A percentile compares a stretch with the other conserved stretches of the same genome.
phyloP scores from a whole-genome alignment of 2,113 vertebrate genomes.

The Aspiorhynchus laticeps region DNA sequence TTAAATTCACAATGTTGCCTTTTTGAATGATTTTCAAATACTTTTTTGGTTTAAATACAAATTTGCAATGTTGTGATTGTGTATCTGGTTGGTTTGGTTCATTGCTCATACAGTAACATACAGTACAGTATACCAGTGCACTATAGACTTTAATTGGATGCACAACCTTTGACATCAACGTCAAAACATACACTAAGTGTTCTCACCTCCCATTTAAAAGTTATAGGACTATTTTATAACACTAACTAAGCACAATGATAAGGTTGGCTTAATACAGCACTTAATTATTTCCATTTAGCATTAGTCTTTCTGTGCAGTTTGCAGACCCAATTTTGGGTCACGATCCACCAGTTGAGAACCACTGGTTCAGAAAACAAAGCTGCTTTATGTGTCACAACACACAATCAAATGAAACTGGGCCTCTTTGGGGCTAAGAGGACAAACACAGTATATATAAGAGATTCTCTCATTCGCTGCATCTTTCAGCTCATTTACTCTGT shows the following conservation, averaged over 20 bases:
- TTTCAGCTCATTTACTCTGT: constrained; percentile 12
- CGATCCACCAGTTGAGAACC: neutral
- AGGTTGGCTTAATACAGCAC: neutral
- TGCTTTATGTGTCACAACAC: neutral
- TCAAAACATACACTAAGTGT: neutral
- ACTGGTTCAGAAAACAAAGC: neutral
- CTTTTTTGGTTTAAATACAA: neutral
- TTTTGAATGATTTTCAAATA: neutral
- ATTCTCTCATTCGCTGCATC: neutral
- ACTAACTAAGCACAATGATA: neutral
- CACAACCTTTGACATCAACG: no score
- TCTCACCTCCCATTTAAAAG: neutral
- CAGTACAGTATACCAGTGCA: no score
- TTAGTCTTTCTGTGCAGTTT: neutral
- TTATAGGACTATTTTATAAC: neutral
- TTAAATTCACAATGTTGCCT: neutral
- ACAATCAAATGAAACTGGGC: neutral
- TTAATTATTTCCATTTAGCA: neutral
- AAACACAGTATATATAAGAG: neutral
- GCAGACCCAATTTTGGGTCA: neutral
- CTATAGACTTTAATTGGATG: no score
- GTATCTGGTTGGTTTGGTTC: neutral
- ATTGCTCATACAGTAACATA: neutral
- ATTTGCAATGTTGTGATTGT: neutral
- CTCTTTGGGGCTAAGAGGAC: neutral